Evolutionary conservation across 2,113 vertebrate species (phyloP).

Genomic region (Phycodurus eques): DNA sequence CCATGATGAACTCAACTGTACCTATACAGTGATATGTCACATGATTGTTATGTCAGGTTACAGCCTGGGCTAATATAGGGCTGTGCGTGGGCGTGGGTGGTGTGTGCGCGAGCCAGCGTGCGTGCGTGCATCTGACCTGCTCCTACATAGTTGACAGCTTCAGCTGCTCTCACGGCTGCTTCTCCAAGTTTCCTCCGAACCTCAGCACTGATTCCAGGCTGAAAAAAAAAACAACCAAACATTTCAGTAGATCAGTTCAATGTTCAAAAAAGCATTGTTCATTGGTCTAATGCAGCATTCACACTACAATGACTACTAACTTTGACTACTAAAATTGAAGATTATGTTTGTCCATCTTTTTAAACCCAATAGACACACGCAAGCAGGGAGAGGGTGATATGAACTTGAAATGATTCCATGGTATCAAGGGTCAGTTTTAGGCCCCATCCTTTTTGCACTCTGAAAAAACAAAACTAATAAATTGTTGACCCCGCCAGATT

Average conservation of each 20-base stretch:
- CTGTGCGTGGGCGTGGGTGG: not conserved
- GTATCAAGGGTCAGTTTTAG: too few species aligned
- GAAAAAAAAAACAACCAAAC: not conserved
- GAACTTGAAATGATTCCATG: too few species aligned
- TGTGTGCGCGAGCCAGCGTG: too few species aligned
- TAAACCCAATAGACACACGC: too few species aligned
- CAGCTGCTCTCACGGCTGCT: constrained; percentile 91
- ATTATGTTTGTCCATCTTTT: too few species aligned
- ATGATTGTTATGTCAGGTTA: not conserved
- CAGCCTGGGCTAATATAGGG: not conserved
- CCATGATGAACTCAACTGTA: constrained; percentile 98
- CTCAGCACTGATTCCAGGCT: constrained; percentile 91
- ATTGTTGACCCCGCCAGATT: too few species aligned
- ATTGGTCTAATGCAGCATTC: not conserved
- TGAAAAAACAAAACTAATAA: too few species aligned
- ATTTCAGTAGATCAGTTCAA: not conserved
- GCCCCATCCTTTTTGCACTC: too few species aligned
- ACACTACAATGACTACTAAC: too few species aligned
- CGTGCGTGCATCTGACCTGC: constrained; percentile 76
- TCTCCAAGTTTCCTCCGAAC: constrained; percentile 89
- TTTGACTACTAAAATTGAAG: too few species aligned
- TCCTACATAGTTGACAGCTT: constrained; percentile 93
- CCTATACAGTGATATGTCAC: constrained; percentile 67
- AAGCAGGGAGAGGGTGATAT: too few species aligned
- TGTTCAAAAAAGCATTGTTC: not conserved